Base-by-base conservation (phyloP, 2,888 invertebrate genomes). In the Xestia sexstrigata region DNA sequence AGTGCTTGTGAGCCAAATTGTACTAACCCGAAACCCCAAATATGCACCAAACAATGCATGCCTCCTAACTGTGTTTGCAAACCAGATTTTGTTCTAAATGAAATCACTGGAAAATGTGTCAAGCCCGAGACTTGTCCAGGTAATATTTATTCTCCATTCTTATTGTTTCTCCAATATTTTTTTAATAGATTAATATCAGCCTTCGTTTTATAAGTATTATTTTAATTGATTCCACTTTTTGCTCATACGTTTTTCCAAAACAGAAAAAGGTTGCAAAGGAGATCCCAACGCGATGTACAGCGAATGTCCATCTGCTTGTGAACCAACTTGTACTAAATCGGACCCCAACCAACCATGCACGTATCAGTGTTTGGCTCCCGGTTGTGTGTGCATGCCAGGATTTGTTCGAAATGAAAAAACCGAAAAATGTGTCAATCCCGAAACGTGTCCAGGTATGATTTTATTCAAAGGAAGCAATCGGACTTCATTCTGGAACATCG, bases 1-100 rank as follows among this genome's bases (percentile, higher is more conserved):
- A 86, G 83, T 15, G 68, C 85, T 0, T 92, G 92, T 58, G 89
- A 87, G 7, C 75, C 85, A 0, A 92, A 91, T 0, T 90, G 90
- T 62, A 68, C 49, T n/a, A 73, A 80, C 9, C 89, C 85, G 0
- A 58, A 78, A 8, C 71, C 66, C 17, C 55, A 67, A 67, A 15
- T 2, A 1, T 86, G 85, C 23, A 70, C 55, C 9, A 55, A 0
- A 0, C 5, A 66, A 35, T 85, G 85, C 39, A 8, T 65, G 45
- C 30, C 70, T 26, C 55, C 30, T 7, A 81, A 81, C 1, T 85
- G 81, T 65, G 49, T 69, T 2, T 85, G 87, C 39, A 84, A 77
- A 15, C 20, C 60, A 2, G 91, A 88, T 1, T 91, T 85, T 72
- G 78, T 91, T 60, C 76, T 88, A 6, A 81, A 83, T 52, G 49